Conservation (phyloP, 2,113 vertebrate genomes). For the Empidonax traillii region DNA sequence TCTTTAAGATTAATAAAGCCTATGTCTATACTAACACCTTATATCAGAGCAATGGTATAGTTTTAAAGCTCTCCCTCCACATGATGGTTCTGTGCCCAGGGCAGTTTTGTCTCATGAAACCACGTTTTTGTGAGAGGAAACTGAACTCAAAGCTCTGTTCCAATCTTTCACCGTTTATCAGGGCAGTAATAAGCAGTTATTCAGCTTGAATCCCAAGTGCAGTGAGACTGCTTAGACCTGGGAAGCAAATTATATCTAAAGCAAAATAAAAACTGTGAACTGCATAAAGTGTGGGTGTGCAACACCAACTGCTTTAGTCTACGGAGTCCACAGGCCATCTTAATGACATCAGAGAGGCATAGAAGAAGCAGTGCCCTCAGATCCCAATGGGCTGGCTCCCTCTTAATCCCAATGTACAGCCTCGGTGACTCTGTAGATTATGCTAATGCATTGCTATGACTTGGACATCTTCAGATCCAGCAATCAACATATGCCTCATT, state of each 20-base stretch:
- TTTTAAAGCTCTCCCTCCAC: neutral
- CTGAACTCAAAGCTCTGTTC: neutral
- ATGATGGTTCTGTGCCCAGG: fast-evolving
- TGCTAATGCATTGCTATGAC: neutral
- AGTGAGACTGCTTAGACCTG: neutral
- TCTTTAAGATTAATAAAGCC: neutral
- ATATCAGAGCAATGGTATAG: neutral
- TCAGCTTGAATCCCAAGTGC: neutral
- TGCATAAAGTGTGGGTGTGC: neutral
- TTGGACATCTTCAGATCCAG: neutral
- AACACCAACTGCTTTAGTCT: neutral
- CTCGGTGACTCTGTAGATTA: neutral
- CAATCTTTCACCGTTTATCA: neutral
- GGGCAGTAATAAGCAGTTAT: neutral
- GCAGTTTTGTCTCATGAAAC: neutral
- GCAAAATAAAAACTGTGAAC: neutral
- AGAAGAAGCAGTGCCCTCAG: neutral
- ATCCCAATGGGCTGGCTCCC: neutral
- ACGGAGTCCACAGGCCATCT: neutral
- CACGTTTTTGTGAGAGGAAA: neutral
- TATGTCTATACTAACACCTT: neutral
- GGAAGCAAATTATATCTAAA: neutral
- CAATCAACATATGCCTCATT: neutral
- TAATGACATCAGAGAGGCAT: neutral
- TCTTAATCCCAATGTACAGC: neutral